Conservation (phyloP, 2,797 vertebrate species). For the Scyliorhinus canicula region DNA sequence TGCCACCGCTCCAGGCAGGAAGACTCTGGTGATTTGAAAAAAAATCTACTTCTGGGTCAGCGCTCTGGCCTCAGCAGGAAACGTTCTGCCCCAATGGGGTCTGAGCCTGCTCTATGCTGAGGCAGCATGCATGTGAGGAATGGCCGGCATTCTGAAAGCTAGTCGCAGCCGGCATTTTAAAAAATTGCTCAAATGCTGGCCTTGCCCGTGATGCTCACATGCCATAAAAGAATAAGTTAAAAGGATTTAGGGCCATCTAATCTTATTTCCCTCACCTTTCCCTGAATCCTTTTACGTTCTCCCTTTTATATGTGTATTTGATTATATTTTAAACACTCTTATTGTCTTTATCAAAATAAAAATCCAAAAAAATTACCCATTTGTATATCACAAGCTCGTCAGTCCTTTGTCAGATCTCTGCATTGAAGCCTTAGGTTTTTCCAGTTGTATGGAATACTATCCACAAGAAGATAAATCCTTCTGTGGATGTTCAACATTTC, state of each 20-base stretch:
- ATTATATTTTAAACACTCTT: background rate
- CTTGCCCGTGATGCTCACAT: too few relatives aligned
- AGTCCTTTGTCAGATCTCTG: background rate
- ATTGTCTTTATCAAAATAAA: background rate
- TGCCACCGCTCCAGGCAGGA: too few relatives aligned
- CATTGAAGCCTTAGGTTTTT: background rate
- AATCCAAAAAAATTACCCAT: background rate
- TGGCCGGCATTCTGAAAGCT: too few relatives aligned
- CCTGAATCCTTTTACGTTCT: background rate
- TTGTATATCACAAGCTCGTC: background rate
- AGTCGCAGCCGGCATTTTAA: too few relatives aligned
- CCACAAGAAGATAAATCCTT: background rate
- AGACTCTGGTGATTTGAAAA: too few relatives aligned
- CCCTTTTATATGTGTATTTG: background rate
- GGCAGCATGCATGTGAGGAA: too few relatives aligned
- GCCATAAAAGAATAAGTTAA: too few relatives aligned
- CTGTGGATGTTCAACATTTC: background rate
- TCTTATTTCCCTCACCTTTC: background rate
- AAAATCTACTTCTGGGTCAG: too few relatives aligned
- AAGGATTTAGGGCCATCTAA: background rate
- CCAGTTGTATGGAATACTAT: background rate
- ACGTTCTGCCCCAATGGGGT: too few relatives aligned
- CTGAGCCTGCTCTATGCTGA: too few relatives aligned
- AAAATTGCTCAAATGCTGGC: too few relatives aligned
- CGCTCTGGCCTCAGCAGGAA: too few relatives aligned